Conservation (phyloP, 35 echinoderm and acorn worm genomes). For the Lytechinus variegatus region DNA sequence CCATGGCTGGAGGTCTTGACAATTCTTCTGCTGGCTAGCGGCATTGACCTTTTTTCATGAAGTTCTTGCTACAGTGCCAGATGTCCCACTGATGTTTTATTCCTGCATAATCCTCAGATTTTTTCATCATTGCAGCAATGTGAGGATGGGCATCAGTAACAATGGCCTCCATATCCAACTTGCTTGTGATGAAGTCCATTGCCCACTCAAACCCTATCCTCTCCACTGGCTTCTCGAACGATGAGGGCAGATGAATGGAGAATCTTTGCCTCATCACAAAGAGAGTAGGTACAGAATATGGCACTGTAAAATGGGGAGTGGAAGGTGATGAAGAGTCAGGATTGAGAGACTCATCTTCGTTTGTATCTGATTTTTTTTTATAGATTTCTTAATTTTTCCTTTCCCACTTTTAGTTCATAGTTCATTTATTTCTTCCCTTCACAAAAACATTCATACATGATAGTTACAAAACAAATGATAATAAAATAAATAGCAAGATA, state of each 20-base stretch:
- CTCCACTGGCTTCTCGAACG: conserved; percentile 58
- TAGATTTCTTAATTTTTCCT: too few relatives aligned
- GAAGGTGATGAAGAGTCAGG: too few relatives aligned
- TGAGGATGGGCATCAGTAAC: conserved; percentile 62
- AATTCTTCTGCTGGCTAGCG: conserved; percentile 34
- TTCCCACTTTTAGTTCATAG: too few relatives aligned
- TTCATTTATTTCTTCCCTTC: too few relatives aligned
- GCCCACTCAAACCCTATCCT: conserved; percentile 34
- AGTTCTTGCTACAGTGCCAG: conserved; percentile 61
- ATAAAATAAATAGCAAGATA: too few relatives aligned
- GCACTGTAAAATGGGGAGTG: conserved; percentile 54
- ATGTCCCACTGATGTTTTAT: conserved; percentile 58
- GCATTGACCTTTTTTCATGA: conserved; percentile 25
- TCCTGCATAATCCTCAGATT: conserved; percentile 1
- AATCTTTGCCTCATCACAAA: conserved; percentile 50
- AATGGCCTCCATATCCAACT: conserved; percentile 40
- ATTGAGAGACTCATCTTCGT: too few relatives aligned
- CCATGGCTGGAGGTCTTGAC: conserved; percentile 45
- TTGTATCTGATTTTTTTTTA: too few relatives aligned
- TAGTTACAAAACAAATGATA: too few relatives aligned
- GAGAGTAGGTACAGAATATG: conserved; percentile 52
- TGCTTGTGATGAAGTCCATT: conserved; percentile 32
- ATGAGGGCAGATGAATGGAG: conserved; percentile 41
- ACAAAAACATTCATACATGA: too few relatives aligned
- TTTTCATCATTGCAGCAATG: conserved; percentile 46